Conservation (phyloP, 2,797 vertebrate species). For the Babyrousa celebensis region DNA sequence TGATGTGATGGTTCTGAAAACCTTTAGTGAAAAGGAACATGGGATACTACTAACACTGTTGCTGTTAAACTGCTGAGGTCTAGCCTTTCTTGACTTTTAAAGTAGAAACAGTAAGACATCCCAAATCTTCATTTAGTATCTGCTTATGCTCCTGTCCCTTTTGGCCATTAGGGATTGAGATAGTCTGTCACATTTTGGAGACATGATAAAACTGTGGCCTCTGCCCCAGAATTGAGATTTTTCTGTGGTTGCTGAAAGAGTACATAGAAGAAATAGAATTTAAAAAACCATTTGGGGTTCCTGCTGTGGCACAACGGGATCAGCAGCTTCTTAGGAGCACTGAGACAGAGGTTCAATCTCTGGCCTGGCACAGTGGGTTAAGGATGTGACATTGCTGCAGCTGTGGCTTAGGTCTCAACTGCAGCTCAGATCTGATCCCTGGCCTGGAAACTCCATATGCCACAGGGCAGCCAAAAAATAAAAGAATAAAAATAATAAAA, state of each 20-base stretch:
- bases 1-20: slow-evolving; percentile 50
- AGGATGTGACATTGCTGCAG: too few relatives aligned
- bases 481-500: too few relatives aligned
- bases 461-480: too few relatives aligned
- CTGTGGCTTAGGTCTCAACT: too few relatives aligned
- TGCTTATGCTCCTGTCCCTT: background rate
- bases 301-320: too few relatives aligned
- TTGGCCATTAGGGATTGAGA: slow-evolving; percentile 3
- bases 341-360: too few relatives aligned
- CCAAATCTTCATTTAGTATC: background rate
- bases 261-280: background rate
- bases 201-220: background rate
- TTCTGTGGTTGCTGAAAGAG: slow-evolving; percentile 24
- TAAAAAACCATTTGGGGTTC: background rate
- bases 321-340: too few relatives aligned
- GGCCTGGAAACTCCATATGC: too few relatives aligned
- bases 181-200: background rate
- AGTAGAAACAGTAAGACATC: background rate
- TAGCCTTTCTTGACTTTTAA: slow-evolving; percentile 13
- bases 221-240: background rate
- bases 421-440: too few relatives aligned
- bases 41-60: background rate
- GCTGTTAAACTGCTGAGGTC: background rate
- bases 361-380: too few relatives aligned
- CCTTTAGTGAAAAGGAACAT: background rate